Percentiles rank a stretch among this genome's conserved stretches.
These are phyloP conservation scores for Hemitrygon akajei DNA, from an alignment of 2,797 vertebrate species.

Conservation along the genomic window DNA sequence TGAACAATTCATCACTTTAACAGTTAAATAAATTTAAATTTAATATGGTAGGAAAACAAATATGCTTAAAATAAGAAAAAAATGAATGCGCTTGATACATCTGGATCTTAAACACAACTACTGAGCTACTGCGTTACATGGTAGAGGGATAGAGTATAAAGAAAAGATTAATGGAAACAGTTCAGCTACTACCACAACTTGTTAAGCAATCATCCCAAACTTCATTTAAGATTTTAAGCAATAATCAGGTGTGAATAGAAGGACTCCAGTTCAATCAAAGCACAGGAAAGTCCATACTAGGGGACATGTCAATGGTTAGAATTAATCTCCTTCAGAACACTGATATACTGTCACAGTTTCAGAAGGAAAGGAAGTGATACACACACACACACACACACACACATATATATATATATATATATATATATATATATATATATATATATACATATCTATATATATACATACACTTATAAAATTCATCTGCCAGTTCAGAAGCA, in stretches of 20 bases:
- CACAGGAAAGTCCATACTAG: constrained; percentile 42
- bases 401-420: no score
- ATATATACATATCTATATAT: constrained; percentile 1
- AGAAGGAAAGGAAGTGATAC: constrained; percentile 34
- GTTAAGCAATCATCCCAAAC: constrained; percentile 48
- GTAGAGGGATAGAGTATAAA: constrained; percentile 42
- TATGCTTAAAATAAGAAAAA: not conserved
- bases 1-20: not conserved
- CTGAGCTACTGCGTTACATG: constrained; percentile 40
- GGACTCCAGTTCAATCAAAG: constrained; percentile 42
- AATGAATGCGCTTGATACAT: not conserved
- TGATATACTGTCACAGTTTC: constrained; percentile 39
- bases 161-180: constrained; percentile 52
- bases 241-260: constrained; percentile 48
- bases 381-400: constrained; percentile 24
- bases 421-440: constrained; percentile 17
- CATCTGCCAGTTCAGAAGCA: constrained; percentile 38
- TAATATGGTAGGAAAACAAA: not conserved
- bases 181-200: constrained; percentile 51
- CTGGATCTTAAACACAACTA: not conserved
- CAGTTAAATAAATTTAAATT: not conserved
- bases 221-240: constrained; percentile 50
- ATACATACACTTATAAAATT: constrained; percentile 38
- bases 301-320: constrained; percentile 40
- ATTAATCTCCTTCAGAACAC: constrained; percentile 43